Conservation (phyloP, 2,113 vertebrate species). For the Chloropsis cyanopogon region DNA sequence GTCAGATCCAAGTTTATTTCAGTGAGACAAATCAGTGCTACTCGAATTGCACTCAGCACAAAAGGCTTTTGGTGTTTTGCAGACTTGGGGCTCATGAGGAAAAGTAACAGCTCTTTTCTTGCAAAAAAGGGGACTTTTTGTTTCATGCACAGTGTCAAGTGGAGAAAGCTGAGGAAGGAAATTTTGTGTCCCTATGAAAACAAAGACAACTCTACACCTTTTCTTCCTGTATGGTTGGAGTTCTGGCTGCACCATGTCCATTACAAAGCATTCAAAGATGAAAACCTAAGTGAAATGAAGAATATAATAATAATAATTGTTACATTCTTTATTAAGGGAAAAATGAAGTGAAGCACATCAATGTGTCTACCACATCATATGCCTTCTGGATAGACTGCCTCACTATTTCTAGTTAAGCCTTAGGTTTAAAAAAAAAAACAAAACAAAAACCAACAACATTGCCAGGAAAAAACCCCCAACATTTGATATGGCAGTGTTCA, state of each 20-base stretch:
- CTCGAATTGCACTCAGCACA: background rate
- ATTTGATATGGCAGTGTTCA: background rate
- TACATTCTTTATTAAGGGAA: background rate
- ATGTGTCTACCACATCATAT: background rate
- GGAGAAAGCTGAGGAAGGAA: background rate
- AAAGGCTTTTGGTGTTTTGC: background rate
- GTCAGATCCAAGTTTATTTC: background rate
- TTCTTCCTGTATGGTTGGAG: background rate
- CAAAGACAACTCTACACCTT: background rate
- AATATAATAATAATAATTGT: background rate
- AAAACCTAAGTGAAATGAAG: background rate
- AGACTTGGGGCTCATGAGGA: background rate
- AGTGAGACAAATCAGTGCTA: background rate
- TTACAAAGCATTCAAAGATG: background rate
- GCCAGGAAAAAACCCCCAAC: accelerated
- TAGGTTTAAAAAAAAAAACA: background rate
- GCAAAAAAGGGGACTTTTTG: background rate
- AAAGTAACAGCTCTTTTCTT: background rate
- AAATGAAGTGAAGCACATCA: background rate
- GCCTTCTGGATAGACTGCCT: background rate
- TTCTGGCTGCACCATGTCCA: background rate
- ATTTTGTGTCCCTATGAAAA: background rate
- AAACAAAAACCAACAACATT: background rate
- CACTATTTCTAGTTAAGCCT: background rate
- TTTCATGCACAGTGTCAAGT: background rate